Evolutionary conservation across 2,797 vertebrate species (phyloP).

Genomic region (Yasuhikotakia modesta): DNA sequence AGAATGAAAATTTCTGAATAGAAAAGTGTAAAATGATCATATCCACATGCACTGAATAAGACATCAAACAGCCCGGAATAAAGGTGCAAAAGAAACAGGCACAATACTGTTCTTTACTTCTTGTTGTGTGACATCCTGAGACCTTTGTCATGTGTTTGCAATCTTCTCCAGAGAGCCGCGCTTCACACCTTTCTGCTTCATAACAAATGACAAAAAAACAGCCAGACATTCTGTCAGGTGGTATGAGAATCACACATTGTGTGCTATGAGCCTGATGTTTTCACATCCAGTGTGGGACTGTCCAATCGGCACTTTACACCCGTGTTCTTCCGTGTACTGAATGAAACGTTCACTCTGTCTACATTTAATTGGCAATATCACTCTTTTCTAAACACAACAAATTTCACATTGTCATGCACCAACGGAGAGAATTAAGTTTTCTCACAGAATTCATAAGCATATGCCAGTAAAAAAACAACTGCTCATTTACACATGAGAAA

Average conservation of each 20-base stretch:
- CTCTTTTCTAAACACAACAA: neutral
- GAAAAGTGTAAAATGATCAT: too few species aligned
- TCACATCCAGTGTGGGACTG: neutral
- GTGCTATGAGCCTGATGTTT: neutral
- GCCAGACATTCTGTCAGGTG: constrained; percentile 3
- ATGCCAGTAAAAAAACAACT: neutral
- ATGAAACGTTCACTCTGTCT: neutral
- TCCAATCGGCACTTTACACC: neutral
- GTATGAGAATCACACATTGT: neutral
- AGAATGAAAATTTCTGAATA: too few species aligned
- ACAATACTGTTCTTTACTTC: too few species aligned
- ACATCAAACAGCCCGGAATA: too few species aligned
- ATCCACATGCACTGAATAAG: too few species aligned
- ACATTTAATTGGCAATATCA: neutral
- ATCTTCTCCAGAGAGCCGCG: neutral
- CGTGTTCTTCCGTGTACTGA: neutral
- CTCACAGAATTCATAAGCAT: neutral
- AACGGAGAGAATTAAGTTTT: neutral
- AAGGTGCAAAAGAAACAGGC: too few species aligned
- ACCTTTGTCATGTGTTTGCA: constrained; percentile 8
- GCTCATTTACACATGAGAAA: neutral
- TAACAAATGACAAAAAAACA: constrained; percentile 25
- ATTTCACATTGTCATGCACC: neutral
- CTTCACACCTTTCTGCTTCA: constrained; percentile 6
- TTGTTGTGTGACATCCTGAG: constrained; percentile 4